Evolutionary conservation across 53 echinoderm and acorn worm genomes (phyloP), one percentile per base, ranked within the genome.

Genomic region (Henricia sp.): DNA sequence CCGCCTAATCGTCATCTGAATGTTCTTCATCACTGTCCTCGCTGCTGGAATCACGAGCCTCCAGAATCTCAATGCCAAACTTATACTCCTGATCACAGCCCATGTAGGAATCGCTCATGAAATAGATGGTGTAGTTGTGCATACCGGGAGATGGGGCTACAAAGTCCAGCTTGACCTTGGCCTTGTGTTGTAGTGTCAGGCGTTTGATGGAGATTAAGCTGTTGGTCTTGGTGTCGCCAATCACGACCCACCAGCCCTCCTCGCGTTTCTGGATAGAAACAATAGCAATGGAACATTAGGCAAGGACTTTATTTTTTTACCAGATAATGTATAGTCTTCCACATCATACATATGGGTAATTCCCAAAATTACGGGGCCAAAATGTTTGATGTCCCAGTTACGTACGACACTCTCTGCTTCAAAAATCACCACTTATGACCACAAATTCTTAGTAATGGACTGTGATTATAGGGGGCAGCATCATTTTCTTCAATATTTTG

Each of bases 31-130:
- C 92, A n/a, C 80, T 80, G 19, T 97, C 92, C 2, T 90, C 95
- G 27, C 93, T 94, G 66, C 86, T 89, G 40, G 92, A 76, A 41
- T 94, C 94, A 1, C 76, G 86, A 4, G 94, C 88, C 82, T 97
- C 94, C 41, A 82, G 83, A 67, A 97, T 86, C 21, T 94, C 90
- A 43, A 94, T 92, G 78, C 80, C 72, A 70, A 97, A 97, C 80
- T 97, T 91, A 59, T 97, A 97, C 84, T 97, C 97, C 88, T 94
- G 94, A 69, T 97, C 97, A 24, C 97, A 97, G 39, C 97, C 97
- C 97, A 97, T 97, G 94, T 97, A 97, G 52, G 97, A 91, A 59
- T 97, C 97, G 41, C 97, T 97, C 97, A 97, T 97, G 94, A 73
- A 94, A 91, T 92, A 97, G 75, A 94, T 91, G 71, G 94, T 94